These are phyloP conservation scores for Amblyjoppa fuscipennis DNA, from an alignment of 2,888 invertebrate species.

Conservation along the genomic window DNA sequence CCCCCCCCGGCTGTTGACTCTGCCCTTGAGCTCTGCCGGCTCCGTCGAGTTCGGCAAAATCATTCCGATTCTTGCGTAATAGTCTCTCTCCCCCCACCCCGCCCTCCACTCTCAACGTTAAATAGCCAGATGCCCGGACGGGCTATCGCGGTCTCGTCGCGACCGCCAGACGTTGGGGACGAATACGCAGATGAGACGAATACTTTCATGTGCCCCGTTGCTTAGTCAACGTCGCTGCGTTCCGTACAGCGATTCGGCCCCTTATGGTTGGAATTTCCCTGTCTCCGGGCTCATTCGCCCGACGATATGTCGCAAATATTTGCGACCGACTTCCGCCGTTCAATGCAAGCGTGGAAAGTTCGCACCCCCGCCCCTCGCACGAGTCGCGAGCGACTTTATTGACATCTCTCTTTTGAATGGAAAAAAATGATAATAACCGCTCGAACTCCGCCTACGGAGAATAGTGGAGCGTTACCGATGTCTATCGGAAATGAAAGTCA, in stretches of 20 bases:
- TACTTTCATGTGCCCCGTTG: not conserved
- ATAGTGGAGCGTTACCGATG: too few relatives aligned
- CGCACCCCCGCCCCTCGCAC: too few relatives aligned
- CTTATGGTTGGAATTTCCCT: not conserved
- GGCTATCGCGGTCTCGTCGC: conserved; percentile 46
- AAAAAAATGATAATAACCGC: too few relatives aligned
- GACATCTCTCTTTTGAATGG: too few relatives aligned
- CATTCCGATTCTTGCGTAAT: conserved; percentile 65
- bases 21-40: conserved; percentile 58
- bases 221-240: not conserved
- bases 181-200: conserved; percentile 17
- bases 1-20: not conserved
- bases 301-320: too few relatives aligned
- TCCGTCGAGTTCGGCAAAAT: conserved; percentile 62
- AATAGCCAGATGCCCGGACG: conserved; percentile 59
- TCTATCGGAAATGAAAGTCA: not conserved
- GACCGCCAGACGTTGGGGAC: conserved; percentile 52
- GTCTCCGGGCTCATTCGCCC: not conserved
- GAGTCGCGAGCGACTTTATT: too few relatives aligned
- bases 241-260: not conserved
- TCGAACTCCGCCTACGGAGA: too few relatives aligned
- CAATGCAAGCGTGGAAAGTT: too few relatives aligned
- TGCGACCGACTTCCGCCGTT: too few relatives aligned
- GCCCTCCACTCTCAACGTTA: conserved; percentile 47
- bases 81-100: conserved; percentile 2